Conservation (phyloP, 2,113 vertebrate species). For the Platichthys flesus region DNA sequence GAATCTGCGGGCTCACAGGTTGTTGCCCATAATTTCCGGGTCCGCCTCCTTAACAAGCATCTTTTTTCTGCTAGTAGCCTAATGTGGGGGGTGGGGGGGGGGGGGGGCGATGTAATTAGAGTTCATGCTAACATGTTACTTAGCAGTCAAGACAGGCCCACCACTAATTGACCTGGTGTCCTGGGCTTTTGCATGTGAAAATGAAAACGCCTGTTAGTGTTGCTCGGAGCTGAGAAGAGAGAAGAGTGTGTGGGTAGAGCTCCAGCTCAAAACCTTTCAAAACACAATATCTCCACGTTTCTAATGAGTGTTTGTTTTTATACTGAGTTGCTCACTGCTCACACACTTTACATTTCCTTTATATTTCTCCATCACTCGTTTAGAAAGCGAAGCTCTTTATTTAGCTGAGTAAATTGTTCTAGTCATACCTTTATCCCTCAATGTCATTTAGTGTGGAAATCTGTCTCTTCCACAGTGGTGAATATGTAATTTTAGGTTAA, state of each 20-base stretch:
- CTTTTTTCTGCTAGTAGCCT: slow-evolving; percentile 5
- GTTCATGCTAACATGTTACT: slow-evolving; percentile 24
- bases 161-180: slow-evolving; percentile 31
- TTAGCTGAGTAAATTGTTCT: background rate
- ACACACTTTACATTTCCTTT: background rate
- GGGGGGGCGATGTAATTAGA: slow-evolving; percentile 21
- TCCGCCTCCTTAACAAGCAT: slow-evolving; percentile 14
- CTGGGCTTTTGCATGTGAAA: slow-evolving; percentile 7
- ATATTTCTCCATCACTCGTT: background rate
- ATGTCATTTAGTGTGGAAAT: background rate
- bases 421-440: background rate
- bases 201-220: background rate
- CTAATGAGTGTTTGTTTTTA: background rate
- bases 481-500: too few species aligned
- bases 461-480: background rate
- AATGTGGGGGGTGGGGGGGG: background rate
- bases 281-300: background rate
- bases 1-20: background rate
- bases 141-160: slow-evolving; percentile 3
- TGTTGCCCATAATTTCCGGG: slow-evolving; percentile 7
- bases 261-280: slow-evolving; percentile 5
- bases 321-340: background rate
- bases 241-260: background rate
- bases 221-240: background rate
- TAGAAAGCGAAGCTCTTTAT: background rate